phyloP scores from a whole-genome alignment of 2,113 vertebrate genomes.

The Calyptomena viridis region DNA sequence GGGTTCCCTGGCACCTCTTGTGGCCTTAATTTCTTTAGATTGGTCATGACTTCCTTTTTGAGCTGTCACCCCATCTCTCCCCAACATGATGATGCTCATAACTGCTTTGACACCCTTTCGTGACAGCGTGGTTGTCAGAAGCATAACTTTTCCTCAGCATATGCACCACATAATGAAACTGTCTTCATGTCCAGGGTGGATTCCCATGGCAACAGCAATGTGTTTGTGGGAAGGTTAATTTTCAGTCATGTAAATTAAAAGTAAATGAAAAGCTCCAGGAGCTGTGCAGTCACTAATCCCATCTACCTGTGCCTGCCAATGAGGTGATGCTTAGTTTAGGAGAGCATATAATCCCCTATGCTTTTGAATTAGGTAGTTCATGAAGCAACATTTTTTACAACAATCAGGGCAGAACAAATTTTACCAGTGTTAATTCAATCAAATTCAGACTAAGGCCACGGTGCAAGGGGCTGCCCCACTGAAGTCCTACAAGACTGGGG shows the following conservation, averaged over 20 bases:
- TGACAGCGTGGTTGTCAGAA: background rate
- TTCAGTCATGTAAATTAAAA: background rate
- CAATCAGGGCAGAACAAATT: background rate
- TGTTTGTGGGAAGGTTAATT: constrained; percentile 35
- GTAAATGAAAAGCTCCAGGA: constrained; percentile 22
- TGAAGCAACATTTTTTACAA: background rate
- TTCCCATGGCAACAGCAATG: constrained; percentile 26
- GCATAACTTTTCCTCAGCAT: rapidly evolving
- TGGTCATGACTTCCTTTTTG: background rate
- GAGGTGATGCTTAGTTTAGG: background rate
- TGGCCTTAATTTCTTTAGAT: background rate
- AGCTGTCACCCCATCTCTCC: background rate
- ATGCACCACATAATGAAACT: background rate
- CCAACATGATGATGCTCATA: background rate
- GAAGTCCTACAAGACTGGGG: rapidly evolving
- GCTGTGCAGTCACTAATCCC: background rate
- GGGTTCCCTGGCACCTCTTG: background rate
- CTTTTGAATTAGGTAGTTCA: background rate
- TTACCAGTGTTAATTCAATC: background rate
- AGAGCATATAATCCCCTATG: background rate
- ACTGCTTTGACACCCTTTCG: background rate
- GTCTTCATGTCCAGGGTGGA: background rate
- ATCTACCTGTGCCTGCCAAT: background rate
- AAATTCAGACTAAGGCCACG: rapidly evolving
- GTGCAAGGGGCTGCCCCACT: background rate